A percentile compares a stretch with the other conserved stretches of the same genome.
phyloP scores from a whole-genome alignment of 2,113 vertebrate genomes.

The Podarcis raffonei region DNA sequence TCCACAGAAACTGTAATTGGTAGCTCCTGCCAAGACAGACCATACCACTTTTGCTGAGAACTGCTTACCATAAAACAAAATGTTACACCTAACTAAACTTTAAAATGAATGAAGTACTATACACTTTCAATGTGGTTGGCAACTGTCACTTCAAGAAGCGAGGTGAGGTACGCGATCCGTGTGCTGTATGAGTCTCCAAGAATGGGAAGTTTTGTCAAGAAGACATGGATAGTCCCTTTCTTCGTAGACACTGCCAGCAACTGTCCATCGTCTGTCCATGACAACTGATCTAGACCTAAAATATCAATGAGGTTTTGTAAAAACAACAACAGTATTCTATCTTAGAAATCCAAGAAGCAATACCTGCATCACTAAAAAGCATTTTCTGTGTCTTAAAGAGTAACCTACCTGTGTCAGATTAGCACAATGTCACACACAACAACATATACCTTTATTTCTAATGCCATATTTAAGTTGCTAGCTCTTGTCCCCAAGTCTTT shows the following conservation, averaged over 20 bases:
- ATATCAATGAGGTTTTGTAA: conserved; percentile 19
- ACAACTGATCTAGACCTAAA: conserved; percentile 89
- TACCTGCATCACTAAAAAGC: background rate
- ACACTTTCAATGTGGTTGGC: conserved; percentile 91
- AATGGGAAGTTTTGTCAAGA: conserved; percentile 93
- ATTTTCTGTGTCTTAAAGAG: background rate
- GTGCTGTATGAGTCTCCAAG: conserved; percentile 90
- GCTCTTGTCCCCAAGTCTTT: background rate
- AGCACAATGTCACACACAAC: background rate
- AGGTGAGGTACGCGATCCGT: conserved; percentile 91
- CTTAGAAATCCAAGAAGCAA: conserved; percentile 8
- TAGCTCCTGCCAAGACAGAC: conserved; percentile 78
- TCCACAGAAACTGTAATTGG: conserved; percentile 89
- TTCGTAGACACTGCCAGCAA: conserved; percentile 91
- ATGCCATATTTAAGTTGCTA: background rate
- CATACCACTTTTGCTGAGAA: background rate
- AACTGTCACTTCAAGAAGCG: conserved; percentile 93
- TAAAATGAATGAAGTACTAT: conserved; percentile 65
- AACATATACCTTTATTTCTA: background rate
- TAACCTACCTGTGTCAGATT: background rate
- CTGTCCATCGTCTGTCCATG: conserved; percentile 97
- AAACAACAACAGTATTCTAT: background rate
- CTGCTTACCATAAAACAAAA: background rate
- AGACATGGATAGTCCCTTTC: conserved; percentile 89
- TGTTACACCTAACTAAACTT: conserved; percentile 28